A percentile compares a stretch with the other conserved stretches of the same genome.
Evolutionary conservation across 2,797 vertebrate species (phyloP).

Genomic region (Diplodus puntazzo): DNA sequence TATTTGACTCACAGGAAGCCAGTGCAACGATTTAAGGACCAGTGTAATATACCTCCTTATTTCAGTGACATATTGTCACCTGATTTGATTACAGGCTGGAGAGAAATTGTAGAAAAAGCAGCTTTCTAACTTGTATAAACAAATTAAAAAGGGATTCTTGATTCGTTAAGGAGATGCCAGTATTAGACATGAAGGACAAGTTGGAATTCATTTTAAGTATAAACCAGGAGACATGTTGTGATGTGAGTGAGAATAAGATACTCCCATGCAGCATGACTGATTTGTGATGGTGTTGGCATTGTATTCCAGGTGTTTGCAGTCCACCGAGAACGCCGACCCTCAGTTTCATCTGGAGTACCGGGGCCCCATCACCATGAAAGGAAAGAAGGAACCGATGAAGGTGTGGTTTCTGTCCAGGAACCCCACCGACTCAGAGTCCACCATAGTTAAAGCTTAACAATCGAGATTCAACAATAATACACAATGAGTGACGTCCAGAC

Average conservation of each 20-base stretch:
- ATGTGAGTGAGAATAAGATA: slow-evolving; percentile 4
- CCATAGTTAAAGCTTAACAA: slow-evolving; percentile 32
- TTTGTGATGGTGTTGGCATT: slow-evolving; percentile 31
- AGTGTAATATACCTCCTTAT: background rate
- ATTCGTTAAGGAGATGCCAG: background rate
- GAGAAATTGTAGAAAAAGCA: background rate
- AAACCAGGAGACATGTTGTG: background rate
- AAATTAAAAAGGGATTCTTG: background rate
- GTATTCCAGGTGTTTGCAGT: slow-evolving; percentile 92
- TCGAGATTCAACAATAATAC: slow-evolving; percentile 1
- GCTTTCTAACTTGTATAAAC: slow-evolving; percentile 5
- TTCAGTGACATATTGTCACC: background rate
- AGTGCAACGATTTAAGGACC: too few relatives aligned
- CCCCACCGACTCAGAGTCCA: slow-evolving; percentile 83
- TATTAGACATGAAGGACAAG: background rate
- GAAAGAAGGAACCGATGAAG: slow-evolving; percentile 99
- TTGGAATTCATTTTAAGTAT: slow-evolving; percentile 6
- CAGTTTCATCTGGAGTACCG: slow-evolving; percentile 95
- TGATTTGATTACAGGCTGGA: background rate
- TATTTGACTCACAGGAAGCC: too few relatives aligned
- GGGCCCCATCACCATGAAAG: slow-evolving; percentile 97
- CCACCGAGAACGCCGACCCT: slow-evolving; percentile 94
- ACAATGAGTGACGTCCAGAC: background rate
- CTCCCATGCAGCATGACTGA: background rate
- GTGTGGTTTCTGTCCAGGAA: slow-evolving; percentile 98